Conservation (phyloP, 1,140 invertebrate species). For the Pseudomyrmex gracilis region DNA sequence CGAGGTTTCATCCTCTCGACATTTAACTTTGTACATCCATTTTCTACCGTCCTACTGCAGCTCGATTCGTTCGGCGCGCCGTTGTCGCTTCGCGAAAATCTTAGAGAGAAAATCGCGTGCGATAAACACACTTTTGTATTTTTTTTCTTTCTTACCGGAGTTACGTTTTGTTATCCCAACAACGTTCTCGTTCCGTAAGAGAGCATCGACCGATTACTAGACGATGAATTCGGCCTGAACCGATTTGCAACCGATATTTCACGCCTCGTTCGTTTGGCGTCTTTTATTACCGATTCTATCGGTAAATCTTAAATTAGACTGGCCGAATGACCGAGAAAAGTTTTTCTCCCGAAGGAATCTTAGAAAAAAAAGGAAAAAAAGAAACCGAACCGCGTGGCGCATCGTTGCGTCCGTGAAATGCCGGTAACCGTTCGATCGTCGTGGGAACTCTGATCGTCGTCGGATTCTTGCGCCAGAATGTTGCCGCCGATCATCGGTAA, state of each 20-base stretch:
- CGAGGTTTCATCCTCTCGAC: slow-evolving; percentile 10
- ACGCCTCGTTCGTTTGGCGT: neutral
- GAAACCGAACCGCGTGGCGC: neutral
- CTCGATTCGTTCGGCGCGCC: neutral
- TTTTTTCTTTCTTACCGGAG: neutral
- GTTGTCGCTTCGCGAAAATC: neutral
- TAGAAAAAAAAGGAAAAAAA: neutral
- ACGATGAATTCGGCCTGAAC: too few relatives aligned
- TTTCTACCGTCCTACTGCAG: neutral
- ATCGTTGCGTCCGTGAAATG: slow-evolving; percentile 54
- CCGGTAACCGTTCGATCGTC: slow-evolving; percentile 57
- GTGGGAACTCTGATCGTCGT: slow-evolving; percentile 59
- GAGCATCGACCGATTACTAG: neutral
- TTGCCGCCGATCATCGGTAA: slow-evolving; percentile 82
- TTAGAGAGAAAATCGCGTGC: neutral
- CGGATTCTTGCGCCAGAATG: slow-evolving; percentile 61
- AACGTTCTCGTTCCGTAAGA: neutral
- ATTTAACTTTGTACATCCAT: slow-evolving; percentile 26
- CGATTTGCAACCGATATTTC: slow-evolving; percentile 39
- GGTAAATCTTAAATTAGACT: neutral
- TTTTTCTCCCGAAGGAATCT: neutral
- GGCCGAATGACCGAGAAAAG: neutral
- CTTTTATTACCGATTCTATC: neutral
- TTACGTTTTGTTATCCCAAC: neutral
- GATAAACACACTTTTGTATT: neutral